These are phyloP conservation scores for Hypsopygia costalis DNA, from an alignment of 2,888 invertebrate species.

Conservation along the genomic window DNA sequence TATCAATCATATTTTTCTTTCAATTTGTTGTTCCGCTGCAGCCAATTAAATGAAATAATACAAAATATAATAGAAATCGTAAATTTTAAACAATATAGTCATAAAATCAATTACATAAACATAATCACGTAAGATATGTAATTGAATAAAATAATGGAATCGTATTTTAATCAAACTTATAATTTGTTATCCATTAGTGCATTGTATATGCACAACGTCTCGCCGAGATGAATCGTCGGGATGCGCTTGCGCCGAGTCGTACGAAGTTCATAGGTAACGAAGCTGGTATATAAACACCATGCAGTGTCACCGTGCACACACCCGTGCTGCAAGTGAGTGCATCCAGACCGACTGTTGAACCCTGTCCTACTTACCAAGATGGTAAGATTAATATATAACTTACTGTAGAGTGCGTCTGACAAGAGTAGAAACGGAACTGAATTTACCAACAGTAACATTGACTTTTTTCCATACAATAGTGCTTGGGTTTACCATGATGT, in stretches of 20 bases:
- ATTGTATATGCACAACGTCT: constrained; percentile 10
- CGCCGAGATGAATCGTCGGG: constrained; percentile 47
- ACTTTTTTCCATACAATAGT: too few species aligned
- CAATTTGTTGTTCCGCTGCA: too few species aligned
- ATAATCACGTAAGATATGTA: background rate
- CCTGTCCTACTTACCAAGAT: constrained; percentile 35
- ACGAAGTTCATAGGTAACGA: constrained; percentile 78
- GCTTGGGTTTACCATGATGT: too few species aligned
- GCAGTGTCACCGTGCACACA: constrained; percentile 70
- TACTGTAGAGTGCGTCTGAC: too few species aligned
- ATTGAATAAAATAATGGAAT: background rate
- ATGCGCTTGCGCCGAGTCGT: constrained; percentile 58
- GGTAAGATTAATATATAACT: constrained; percentile 31
- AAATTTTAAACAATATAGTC: too few species aligned
- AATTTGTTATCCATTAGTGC: constrained; percentile 32
- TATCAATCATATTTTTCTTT: too few species aligned
- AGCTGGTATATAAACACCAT: constrained; percentile 69
- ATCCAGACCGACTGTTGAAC: constrained; percentile 43
- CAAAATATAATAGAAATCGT: too few species aligned
- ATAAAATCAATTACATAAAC: too few species aligned
- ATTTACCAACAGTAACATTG: too few species aligned
- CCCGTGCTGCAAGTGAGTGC: constrained; percentile 51
- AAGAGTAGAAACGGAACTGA: too few species aligned
- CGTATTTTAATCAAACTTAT: background rate
- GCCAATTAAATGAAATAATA: too few species aligned